A percentile compares a stretch with the other conserved stretches of the same genome.
phyloP scores from a whole-genome alignment of 2,113 vertebrate genomes.

The Dinomys branickii region DNA sequence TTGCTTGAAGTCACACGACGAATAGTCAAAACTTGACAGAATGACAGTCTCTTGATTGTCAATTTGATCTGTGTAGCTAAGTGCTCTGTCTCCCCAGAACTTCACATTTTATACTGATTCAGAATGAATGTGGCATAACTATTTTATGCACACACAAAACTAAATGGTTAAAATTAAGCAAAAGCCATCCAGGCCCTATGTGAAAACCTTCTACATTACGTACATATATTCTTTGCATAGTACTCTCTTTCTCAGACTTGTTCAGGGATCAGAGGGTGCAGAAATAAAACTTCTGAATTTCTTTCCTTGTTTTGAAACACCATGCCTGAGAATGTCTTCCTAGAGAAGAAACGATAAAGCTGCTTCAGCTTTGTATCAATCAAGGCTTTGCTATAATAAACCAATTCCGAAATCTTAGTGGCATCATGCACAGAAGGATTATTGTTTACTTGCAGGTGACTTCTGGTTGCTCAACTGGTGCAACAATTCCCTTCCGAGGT shows the following conservation, averaged over 20 bases:
- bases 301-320: neutral
- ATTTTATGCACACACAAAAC: neutral
- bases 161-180: constrained; percentile 2
- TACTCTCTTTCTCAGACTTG: neutral
- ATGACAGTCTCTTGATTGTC: neutral
- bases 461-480: neutral
- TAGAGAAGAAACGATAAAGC: neutral
- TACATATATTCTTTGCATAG: neutral
- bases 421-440: neutral
- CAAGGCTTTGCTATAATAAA: neutral
- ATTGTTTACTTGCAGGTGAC: neutral
- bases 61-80: neutral
- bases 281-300: neutral
- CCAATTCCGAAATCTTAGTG: neutral
- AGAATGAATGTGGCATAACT: neutral
- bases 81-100: neutral
- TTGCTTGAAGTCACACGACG: neutral
- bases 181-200: neutral
- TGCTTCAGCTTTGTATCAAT: neutral
- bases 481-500: neutral
- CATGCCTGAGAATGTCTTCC: neutral
- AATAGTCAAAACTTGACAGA: neutral
- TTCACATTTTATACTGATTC: neutral
- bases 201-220: neutral
- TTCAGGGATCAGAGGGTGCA: neutral